Conservation (phyloP, 2,113 vertebrate species). For the Laticauda laticaudata region DNA sequence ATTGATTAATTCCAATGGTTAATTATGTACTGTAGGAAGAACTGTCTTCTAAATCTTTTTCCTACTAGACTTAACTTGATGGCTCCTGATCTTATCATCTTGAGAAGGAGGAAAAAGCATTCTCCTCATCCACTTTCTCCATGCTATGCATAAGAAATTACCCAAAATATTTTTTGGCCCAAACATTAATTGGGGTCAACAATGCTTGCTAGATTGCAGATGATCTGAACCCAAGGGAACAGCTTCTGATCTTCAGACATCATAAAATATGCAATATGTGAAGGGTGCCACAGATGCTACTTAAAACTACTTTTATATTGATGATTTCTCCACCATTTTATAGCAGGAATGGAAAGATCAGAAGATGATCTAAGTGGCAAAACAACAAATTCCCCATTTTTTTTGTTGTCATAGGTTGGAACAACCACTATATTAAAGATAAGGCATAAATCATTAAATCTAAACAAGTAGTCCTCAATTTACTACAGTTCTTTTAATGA, state of each 20-base stretch:
- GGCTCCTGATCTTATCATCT: background rate
- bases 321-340: background rate
- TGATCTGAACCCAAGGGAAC: background rate
- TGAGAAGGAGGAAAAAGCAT: background rate
- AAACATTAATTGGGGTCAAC: background rate
- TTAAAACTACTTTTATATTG: background rate
- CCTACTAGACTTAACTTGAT: background rate
- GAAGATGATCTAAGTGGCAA: background rate
- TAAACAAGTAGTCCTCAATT: too few species aligned
- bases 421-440: background rate
- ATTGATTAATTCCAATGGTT: background rate
- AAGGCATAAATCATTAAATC: background rate
- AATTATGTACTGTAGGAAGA: background rate
- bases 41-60: background rate
- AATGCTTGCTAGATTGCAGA: background rate
- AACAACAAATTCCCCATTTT: background rate
- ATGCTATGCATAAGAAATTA: background rate
- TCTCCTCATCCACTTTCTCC: background rate
- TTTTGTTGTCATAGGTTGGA: background rate
- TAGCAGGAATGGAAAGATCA: background rate
- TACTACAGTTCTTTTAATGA: too few species aligned
- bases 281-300: background rate
- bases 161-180: background rate
- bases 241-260: background rate
- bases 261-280: too few species aligned